Evolutionary conservation across 2,888 invertebrate species (phyloP).

Genomic region (Apodemia zela): DNA sequence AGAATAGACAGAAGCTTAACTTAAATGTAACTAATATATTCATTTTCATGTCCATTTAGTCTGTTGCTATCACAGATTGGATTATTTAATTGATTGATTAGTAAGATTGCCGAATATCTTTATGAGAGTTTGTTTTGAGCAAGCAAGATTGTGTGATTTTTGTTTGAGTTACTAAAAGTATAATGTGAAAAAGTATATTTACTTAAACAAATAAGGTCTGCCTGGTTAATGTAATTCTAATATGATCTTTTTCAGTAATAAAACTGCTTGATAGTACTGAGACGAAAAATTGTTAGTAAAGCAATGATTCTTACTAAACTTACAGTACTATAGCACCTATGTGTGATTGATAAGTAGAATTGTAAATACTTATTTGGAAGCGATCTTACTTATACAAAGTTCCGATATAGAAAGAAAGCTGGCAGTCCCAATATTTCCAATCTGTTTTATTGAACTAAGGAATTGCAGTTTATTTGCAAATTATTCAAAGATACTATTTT

Average conservation of each 20-base stretch:
- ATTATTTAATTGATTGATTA: background rate
- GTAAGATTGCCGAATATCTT: background rate
- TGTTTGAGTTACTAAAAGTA: background rate
- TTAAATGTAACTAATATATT: background rate
- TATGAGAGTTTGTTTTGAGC: background rate
- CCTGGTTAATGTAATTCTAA: background rate
- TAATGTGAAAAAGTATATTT: background rate
- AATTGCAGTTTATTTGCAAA: slow-evolving; percentile 11
- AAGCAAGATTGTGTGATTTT: background rate
- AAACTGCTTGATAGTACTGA: background rate
- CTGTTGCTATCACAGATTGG: background rate
- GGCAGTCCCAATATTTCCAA: background rate
- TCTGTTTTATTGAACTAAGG: slow-evolving; percentile 12
- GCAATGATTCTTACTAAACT: background rate
- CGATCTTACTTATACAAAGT: background rate
- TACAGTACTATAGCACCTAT: background rate
- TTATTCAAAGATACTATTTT: slow-evolving; percentile 2
- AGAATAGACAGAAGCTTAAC: background rate
- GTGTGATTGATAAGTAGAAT: background rate
- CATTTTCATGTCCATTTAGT: background rate
- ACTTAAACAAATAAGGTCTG: background rate
- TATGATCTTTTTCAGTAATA: background rate
- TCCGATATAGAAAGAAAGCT: background rate
- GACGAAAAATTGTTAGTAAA: background rate
- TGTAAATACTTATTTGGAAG: background rate